Base-by-base conservation (phyloP, 2,888 invertebrate species). In the Parnassius orleans region DNA sequence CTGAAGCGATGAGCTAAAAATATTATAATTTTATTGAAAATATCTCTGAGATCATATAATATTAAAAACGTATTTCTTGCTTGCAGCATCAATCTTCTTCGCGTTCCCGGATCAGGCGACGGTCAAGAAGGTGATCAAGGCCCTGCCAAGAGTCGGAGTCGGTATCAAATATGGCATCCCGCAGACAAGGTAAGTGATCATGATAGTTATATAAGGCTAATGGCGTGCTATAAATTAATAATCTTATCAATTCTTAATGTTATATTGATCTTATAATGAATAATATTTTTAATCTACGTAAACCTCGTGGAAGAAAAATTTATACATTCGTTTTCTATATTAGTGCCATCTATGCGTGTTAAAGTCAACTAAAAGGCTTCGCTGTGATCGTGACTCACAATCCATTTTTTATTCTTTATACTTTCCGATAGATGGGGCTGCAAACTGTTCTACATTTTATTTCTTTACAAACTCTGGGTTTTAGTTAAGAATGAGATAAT, bases 121-220 rank as follows among this genome's bases (percentile, higher is more conserved):
- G 54, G 98, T 99, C 79, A 99, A 98, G 93, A 98, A 98, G 91
- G 98, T 99, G 74, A 98, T 99, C 89, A 98, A 98, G 87, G 98
- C 98, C 2, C 93, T 99, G 75, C 99, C 99, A 0, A 93, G 98
- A 65, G 99, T 99, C 68, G 99, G 99, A 10, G 98, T 99, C 57
- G 99, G 99, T 78, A 98, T 99, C 91, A 99, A 99, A 90, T 99
- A 99, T 86, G 99, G 99, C 76, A 98, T 99, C 79, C 98, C 98
- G 59, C 99, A 99, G 93, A 98, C 98, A 68, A 96, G 97, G 97
- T 97, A 84, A 92, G 93, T 83, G 59, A 9, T 53, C 14, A 10
- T 42, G 9, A 47, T 33, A 33, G 33, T 33, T 33, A 33, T 33
- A 5, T 33, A 7, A 33, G 33, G 7, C 33, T 7, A 33, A 33